These are phyloP conservation scores for Lagopus leucura DNA, from an alignment of 2,113 vertebrate species.

Conservation along the genomic window DNA sequence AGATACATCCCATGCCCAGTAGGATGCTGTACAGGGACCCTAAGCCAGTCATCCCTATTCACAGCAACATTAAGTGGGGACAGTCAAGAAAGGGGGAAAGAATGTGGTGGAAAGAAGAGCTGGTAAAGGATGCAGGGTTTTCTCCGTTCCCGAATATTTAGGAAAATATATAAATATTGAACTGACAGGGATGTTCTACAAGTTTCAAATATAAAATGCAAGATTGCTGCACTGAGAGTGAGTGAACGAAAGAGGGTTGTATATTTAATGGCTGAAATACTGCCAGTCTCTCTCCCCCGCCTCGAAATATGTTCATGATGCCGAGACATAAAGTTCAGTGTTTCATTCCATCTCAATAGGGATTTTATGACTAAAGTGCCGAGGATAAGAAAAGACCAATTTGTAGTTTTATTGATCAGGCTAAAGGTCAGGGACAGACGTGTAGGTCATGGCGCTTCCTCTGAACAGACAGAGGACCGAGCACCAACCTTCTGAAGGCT, in stretches of 20 bases:
- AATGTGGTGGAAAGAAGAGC: neutral
- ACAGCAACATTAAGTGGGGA: slow-evolving; percentile 8
- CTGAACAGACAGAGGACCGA: slow-evolving; percentile 18
- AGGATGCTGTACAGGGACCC: neutral
- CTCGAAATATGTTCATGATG: slow-evolving; percentile 63
- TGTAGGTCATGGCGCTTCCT: slow-evolving; percentile 70
- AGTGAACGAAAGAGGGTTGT: neutral
- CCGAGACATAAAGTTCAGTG: slow-evolving; percentile 73
- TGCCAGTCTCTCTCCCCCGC: slow-evolving; percentile 49
- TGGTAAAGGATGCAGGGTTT: neutral
- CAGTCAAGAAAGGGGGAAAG: neutral
- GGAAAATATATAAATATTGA: neutral
- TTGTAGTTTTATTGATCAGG: slow-evolving; percentile 78
- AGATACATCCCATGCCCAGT: too few relatives aligned
- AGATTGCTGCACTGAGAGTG: neutral
- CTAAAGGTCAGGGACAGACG: slow-evolving; percentile 76
- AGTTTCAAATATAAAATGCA: slow-evolving; percentile 44
- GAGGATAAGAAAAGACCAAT: slow-evolving; percentile 75
- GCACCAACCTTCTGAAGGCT: neutral
- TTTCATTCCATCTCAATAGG: slow-evolving; percentile 71
- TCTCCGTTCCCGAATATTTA: neutral
- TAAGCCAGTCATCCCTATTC: neutral
- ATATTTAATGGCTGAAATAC: slow-evolving; percentile 64
- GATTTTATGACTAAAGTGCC: slow-evolving; percentile 72
- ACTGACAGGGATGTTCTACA: slow-evolving; percentile 4